Evolutionary conservation across 2,797 vertebrate genomes (phyloP).

Genomic region (Mus spretus): DNA sequence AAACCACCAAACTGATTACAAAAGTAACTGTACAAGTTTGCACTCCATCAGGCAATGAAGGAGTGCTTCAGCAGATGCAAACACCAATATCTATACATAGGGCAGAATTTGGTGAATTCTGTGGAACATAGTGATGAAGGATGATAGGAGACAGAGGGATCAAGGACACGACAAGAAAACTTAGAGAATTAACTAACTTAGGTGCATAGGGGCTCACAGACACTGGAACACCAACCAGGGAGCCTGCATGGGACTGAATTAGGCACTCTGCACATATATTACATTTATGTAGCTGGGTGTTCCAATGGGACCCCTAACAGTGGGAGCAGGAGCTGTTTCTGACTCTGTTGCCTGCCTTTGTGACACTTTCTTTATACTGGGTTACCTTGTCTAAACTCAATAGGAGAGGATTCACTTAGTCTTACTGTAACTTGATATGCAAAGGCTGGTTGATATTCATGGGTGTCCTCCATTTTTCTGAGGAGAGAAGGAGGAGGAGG

Average conservation of each 20-base stretch:
- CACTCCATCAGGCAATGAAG: neutral
- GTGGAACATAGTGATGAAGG: neutral
- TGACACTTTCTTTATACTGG: neutral
- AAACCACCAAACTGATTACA: no score
- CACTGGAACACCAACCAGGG: neutral
- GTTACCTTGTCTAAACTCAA: neutral
- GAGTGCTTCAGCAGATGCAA: neutral
- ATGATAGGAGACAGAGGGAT: neutral
- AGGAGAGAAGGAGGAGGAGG: neutral
- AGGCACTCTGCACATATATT: neutral
- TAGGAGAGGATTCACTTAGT: neutral
- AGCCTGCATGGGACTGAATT: neutral
- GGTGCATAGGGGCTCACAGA: neutral
- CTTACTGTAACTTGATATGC: neutral
- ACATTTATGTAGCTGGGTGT: neutral
- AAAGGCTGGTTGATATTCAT: neutral
- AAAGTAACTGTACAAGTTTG: no score
- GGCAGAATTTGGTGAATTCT: neutral
- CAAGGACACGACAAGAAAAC: neutral
- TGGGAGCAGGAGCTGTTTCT: neutral
- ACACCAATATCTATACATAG: neutral
- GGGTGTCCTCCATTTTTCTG: neutral
- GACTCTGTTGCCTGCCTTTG: neutral
- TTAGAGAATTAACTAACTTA: neutral
- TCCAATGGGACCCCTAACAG: neutral